These are phyloP conservation scores for Molossus molossus DNA, from an alignment of 2,797 vertebrate genomes.

Conservation along the genomic window DNA sequence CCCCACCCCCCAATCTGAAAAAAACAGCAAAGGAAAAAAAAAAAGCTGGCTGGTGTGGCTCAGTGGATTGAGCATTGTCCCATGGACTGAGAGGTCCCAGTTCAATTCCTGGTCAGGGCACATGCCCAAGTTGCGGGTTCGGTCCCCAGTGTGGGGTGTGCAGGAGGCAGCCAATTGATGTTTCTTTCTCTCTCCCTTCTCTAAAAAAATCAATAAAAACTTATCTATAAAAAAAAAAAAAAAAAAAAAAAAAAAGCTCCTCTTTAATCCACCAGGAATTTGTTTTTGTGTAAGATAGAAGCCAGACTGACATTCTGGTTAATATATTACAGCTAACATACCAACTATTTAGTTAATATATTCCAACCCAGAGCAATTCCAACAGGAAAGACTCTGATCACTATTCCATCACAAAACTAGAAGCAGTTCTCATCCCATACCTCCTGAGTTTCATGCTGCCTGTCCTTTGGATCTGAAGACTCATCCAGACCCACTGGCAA, in stretches of 20 bases:
- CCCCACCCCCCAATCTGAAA: too few species aligned
- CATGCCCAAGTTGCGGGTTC: too few species aligned
- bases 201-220: too few species aligned
- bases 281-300: slow-evolving; percentile 13
- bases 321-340: slow-evolving; percentile 70
- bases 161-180: too few species aligned
- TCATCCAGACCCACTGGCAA: background rate
- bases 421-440: background rate
- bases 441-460: background rate
- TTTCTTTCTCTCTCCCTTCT: too few species aligned
- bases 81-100: too few species aligned
- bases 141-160: too few species aligned
- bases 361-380: slow-evolving; percentile 40
- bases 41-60: too few species aligned
- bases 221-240: background rate
- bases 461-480: slow-evolving; percentile 33
- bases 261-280: slow-evolving; percentile 27
- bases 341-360: slow-evolving; percentile 66
- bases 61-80: too few species aligned
- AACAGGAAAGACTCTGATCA: slow-evolving; percentile 59
- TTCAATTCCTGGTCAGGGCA: too few species aligned
- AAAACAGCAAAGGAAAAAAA: too few species aligned
- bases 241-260: background rate
- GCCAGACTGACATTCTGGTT: slow-evolving; percentile 46
- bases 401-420: background rate